phyloP scores from a whole-genome alignment of 2,113 vertebrate species.

The Cyprinodon variegatus region DNA sequence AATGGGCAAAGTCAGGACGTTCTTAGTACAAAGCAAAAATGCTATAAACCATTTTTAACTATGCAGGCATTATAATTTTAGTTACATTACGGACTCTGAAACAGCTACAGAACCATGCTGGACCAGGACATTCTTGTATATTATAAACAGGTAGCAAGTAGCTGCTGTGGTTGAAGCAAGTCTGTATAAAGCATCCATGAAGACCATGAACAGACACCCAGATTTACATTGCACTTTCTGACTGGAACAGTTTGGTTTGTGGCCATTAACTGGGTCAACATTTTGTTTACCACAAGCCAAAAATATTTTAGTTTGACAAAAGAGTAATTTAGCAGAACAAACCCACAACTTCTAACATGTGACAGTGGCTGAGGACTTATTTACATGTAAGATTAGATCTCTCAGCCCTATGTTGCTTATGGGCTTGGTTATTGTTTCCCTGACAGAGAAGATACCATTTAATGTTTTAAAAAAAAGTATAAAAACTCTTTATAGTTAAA shows the following conservation, averaged over 20 bases:
- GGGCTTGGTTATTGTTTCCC: background rate
- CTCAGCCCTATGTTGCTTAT: background rate
- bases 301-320: background rate
- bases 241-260: background rate
- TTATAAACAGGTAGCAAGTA: background rate
- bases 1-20: no score
- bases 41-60: no score
- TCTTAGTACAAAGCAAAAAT: no score
- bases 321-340: background rate
- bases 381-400: background rate
- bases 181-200: background rate
- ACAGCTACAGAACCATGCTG: background rate
- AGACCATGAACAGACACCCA: background rate
- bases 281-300: conserved; percentile 7
- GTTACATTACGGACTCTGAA: background rate
- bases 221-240: background rate
- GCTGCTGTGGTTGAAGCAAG: background rate
- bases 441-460: background rate
- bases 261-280: background rate
- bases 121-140: background rate
- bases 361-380: background rate
- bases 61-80: background rate
- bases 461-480: background rate
- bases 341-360: background rate
- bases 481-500: background rate